phyloP scores from a whole-genome alignment of 2,113 vertebrate species.

The Oryzias curvinotus region DNA sequence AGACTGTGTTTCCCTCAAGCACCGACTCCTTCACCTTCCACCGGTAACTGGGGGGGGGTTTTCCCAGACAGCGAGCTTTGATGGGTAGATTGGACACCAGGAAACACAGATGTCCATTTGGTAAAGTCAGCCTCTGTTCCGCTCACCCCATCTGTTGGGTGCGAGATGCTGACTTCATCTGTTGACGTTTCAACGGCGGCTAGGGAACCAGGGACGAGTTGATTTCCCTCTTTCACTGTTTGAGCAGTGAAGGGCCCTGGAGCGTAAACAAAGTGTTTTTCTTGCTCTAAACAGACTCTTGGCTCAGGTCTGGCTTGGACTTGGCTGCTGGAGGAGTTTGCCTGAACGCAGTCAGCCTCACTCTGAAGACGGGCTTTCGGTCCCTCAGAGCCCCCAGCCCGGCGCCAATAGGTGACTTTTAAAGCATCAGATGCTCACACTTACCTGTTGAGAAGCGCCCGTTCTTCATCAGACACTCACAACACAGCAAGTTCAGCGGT shows the following conservation, averaged over 20 bases:
- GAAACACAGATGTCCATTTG: constrained; percentile 58
- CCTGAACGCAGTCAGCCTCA: constrained; percentile 47
- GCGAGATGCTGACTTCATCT: constrained; percentile 71
- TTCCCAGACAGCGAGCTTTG: constrained; percentile 32
- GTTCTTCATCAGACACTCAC: neutral
- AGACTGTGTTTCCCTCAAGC: constrained; percentile 6
- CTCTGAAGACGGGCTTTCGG: constrained; percentile 41
- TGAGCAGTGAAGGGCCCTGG: constrained; percentile 71
- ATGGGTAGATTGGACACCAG: constrained; percentile 37
- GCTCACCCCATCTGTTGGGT: constrained; percentile 64
- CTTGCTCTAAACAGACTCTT: constrained; percentile 68
- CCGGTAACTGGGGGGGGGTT: constrained; percentile 10
- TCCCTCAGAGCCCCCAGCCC: constrained; percentile 28
- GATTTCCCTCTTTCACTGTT: constrained; percentile 67
- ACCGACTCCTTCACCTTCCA: constrained; percentile 26
- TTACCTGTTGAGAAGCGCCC: constrained; percentile 6
- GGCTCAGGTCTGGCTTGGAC: constrained; percentile 54
- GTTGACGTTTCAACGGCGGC: constrained; percentile 56
- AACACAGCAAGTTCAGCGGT: constrained; percentile 32
- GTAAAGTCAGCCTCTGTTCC: constrained; percentile 65
- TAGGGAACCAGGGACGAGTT: constrained; percentile 59
- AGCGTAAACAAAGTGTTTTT: constrained; percentile 78
- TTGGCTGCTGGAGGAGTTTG: constrained; percentile 41
- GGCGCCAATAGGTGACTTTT: constrained; percentile 53
- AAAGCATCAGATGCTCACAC: neutral